Percentiles rank a stretch among this genome's conserved stretches.
phyloP scores from a whole-genome alignment of 2,797 vertebrate genomes.

The Avahi laniger region DNA sequence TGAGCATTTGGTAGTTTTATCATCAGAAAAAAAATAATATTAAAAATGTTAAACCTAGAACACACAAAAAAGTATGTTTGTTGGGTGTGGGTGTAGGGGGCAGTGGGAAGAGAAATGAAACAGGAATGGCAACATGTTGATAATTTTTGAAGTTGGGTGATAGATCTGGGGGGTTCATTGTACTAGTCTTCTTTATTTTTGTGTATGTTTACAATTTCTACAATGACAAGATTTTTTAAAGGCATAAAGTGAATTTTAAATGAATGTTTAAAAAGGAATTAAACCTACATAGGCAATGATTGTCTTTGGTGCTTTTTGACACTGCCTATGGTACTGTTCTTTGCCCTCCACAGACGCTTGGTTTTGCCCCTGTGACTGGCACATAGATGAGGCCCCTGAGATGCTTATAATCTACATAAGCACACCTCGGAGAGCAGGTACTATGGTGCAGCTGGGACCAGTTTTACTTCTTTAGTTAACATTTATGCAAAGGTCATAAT shows the following conservation, averaged over 20 bases:
- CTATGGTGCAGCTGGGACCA: not conserved
- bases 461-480: not conserved
- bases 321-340: not conserved
- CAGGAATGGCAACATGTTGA: not conserved
- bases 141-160: not conserved
- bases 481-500: not conserved
- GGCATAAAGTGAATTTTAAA: not conserved
- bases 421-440: not conserved
- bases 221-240: not conserved
- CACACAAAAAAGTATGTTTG: not conserved
- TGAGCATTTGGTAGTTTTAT: not conserved
- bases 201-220: not conserved
- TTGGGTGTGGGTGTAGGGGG: not conserved
- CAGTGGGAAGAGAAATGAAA: not conserved
- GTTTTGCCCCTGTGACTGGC: not conserved
- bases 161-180: not conserved
- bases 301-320: not conserved
- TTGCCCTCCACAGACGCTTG: accelerated
- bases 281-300: not conserved
- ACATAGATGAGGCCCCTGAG: not conserved
- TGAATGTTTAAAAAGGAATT: not conserved
- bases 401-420: not conserved
- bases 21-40: not conserved
- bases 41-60: not conserved
- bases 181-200: not conserved